These are phyloP conservation scores for Hemibagrus guttatus DNA, from an alignment of 2,797 vertebrate genomes.

Conservation along the genomic window DNA sequence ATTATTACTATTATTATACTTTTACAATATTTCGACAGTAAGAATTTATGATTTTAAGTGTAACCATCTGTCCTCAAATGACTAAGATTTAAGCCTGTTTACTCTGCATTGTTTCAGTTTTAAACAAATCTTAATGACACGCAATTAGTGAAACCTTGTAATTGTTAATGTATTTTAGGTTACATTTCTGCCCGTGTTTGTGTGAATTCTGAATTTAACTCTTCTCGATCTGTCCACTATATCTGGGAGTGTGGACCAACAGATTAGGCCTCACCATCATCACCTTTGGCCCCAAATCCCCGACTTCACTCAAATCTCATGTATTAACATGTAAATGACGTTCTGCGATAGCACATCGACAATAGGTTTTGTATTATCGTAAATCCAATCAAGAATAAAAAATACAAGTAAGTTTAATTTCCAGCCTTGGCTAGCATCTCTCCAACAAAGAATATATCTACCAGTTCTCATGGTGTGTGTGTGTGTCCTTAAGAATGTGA, in stretches of 20 bases:
- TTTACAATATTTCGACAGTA: background rate
- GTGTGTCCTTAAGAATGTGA: background rate
- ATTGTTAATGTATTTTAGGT: conserved; percentile 11
- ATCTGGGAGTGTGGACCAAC: conserved; percentile 16
- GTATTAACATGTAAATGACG: conserved; percentile 33
- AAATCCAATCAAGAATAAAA: conserved; percentile 32
- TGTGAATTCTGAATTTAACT: conserved; percentile 25
- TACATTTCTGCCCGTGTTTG: background rate
- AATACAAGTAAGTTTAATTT: conserved; percentile 4
- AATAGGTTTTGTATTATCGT: background rate
- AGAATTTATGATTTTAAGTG: background rate
- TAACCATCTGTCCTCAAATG: background rate
- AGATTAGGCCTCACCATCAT: conserved; percentile 33
- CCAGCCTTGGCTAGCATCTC: background rate
- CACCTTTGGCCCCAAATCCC: conserved; percentile 44
- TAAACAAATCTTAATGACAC: background rate
- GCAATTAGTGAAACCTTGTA: conserved; percentile 6
- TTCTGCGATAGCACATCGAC: background rate
- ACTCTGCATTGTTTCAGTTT: background rate
- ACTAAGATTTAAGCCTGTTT: background rate
- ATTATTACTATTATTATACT: background rate
- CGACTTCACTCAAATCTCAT: conserved; percentile 26
- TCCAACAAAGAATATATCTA: background rate
- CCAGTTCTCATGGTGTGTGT: background rate
- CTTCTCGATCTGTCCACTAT: conserved; percentile 8